These are phyloP conservation scores for Lasioglossum zephyrum DNA, from an alignment of 2,888 invertebrate genomes.

Conservation along the genomic window DNA sequence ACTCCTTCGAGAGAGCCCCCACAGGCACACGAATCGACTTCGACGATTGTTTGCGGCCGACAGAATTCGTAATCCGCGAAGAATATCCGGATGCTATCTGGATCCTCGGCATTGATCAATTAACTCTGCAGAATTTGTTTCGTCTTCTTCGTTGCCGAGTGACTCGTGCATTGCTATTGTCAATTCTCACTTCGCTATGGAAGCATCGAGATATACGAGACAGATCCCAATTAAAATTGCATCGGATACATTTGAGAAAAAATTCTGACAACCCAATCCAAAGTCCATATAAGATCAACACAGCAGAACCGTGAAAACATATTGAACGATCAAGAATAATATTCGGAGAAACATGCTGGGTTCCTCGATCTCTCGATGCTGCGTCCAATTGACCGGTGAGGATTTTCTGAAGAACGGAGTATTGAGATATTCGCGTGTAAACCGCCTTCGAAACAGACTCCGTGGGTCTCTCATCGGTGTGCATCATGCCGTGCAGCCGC, in stretches of 20 bases:
- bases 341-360: neutral
- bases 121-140: neutral
- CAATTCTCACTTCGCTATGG: neutral
- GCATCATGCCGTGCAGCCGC: slow-evolving; percentile 2
- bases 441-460: slow-evolving; percentile 1
- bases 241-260: neutral
- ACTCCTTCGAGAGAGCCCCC: neutral
- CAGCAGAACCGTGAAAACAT: neutral
- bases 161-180: too few relatives aligned
- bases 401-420: neutral
- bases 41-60: neutral
- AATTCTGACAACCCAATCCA: neutral
- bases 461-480: neutral
- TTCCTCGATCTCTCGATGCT: neutral
- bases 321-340: neutral
- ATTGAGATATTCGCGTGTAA: slow-evolving; percentile 16
- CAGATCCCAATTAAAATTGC: neutral
- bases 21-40: neutral
- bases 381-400: neutral
- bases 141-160: too few relatives aligned
- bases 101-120: neutral
- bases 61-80: neutral
- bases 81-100: neutral
- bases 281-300: neutral
- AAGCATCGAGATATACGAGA: neutral